Base-by-base conservation (phyloP, 1,140 invertebrate species). In the Sycophaga agraensis region DNA sequence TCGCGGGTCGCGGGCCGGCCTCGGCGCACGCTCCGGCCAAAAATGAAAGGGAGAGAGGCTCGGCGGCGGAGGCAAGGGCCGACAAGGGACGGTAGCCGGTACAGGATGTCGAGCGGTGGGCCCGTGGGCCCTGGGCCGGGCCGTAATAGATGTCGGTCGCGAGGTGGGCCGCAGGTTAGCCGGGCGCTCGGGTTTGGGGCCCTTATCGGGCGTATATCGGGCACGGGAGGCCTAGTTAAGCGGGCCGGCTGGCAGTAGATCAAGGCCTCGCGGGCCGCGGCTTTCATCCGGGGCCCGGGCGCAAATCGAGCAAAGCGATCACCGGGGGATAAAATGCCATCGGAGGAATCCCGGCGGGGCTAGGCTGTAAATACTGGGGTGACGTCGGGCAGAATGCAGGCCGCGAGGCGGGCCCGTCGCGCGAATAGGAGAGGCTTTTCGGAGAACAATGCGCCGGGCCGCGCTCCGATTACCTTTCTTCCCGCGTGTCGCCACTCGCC, bases 251-350 rank as follows among this genome's bases (percentile, higher is more conserved):
- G 64, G 74, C 74, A 79, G 76, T 79, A 79, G 76, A 80, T 80
- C 76, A 80, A 79, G 74, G 74, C 77, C 76, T n/a, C n/a, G n/a
- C n/a, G n/a, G n/a, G n/a, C n/a, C n/a, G n/a, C 68, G 71, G 70
- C 76, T 79, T 79, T 80, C 72, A 78, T 77, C 73, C 77, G 68
- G 72, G 71, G 71, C 70, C 73, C 72, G n/a, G 51, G 68, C 69
- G 61, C 70, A 72, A 70, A 68, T 69, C 66, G 63, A 73, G 69
- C 69, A 73, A 70, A 66, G 64, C 54, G 64, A 57, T 42, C 61
- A 61, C 39, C 26, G 17, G 37, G 40, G 63, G 65, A 74, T 75
- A 74, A 77, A 77, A 73, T 73, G 68, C 66, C 67, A 66, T 66
- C 64, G 65, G 66, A 73, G 70, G 73, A 77, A 77, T 77, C 72